phyloP scores from a whole-genome alignment of 2,797 vertebrate species.

The Sylvia borin region DNA sequence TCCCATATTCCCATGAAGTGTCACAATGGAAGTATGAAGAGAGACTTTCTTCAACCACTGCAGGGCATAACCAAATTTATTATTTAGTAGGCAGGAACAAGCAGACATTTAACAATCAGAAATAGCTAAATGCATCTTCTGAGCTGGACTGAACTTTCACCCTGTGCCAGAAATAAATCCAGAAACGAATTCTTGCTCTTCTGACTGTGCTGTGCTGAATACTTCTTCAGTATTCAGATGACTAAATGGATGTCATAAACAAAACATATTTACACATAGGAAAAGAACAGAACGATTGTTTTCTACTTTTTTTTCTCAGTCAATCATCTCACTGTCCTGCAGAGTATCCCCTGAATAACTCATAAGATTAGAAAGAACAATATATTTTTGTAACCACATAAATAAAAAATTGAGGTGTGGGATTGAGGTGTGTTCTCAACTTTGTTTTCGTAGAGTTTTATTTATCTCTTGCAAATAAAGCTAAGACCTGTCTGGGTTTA shows the following conservation, averaged over 20 bases:
- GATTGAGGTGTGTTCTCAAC: neutral
- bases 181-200: neutral
- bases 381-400: neutral
- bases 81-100: neutral
- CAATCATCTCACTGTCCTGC: neutral
- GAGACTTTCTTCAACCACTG: neutral
- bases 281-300: neutral
- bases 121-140: neutral
- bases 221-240: neutral
- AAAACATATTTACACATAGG: neutral
- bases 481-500: neutral
- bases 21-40: neutral
- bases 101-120: neutral
- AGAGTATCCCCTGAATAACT: neutral
- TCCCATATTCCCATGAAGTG: neutral
- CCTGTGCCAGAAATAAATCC: neutral
- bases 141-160: neutral
- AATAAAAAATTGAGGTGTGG: rapidly evolving
- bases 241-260: neutral
- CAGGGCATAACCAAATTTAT: neutral
- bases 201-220: neutral
- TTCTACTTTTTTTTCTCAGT: neutral
- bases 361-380: neutral
- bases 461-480: neutral
- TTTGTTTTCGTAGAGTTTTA: neutral